Base-by-base conservation (phyloP, 1,140 invertebrate species). In the Drosophila carrolli region DNA sequence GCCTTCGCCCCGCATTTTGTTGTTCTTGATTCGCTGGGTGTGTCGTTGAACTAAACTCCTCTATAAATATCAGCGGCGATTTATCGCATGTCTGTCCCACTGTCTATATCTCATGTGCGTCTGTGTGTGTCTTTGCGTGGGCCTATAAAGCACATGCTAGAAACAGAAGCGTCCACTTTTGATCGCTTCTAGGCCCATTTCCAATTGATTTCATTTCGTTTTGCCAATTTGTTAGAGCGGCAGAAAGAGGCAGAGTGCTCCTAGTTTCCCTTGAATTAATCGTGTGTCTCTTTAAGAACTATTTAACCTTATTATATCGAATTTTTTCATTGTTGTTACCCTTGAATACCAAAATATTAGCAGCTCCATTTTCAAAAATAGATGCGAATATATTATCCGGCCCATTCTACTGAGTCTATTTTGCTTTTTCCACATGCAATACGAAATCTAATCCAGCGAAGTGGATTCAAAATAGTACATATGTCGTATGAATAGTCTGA, bases 31-130 rank as follows among this genome's bases (percentile, higher is more conserved):
- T 54, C 14, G 65, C 65, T 78, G 81, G 74, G 73, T 72, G 77
- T 83, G 81, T 66, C 81, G 50, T 63, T 77, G 57, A 72, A 68
- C 67, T 76, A 81, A 85, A 85, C 82, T 85, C 82, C 82, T 75
- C 73, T 85, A 85, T 86, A 85, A 86, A 85, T 85, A 85, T 75
- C 82, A 73, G 65, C 72, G 65, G 66, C 82, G 78, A 85, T 85
- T 85, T 86, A 86, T 85, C 78, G 73, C 61, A 67, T 75, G 72
- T 76, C 73, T 76, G 73, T 76, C 72, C 51, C 59, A 75, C 51
- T 65, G 72, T 75, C 63, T 70, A 76, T 75, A 54, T 63, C 56
- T 38, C 57, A 19, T 66, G 50, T 70, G 50, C 50, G 32, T 11
- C 6, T 53, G 50, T 53, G 50, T 37, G 50, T n/a, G 50, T 53